Percentiles rank a stretch among this genome's conserved stretches.
Evolutionary conservation across 2,888 invertebrate genomes (phyloP).

Genomic region (Drosophila aldrichi): DNA sequence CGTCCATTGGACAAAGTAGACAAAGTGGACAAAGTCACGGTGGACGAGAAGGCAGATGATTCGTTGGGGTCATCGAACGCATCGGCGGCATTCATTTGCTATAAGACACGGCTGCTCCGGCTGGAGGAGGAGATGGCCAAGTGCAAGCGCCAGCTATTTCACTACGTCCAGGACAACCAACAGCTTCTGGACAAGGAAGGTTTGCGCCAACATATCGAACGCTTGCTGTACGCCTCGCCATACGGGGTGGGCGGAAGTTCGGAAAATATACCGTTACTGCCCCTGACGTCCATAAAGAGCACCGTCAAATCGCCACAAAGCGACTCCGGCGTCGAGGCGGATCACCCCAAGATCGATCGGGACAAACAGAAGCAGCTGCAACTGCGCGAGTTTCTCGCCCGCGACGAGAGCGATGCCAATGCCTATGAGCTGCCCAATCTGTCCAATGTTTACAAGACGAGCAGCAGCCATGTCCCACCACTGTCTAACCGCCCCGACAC

Average conservation of each 20-base stretch:
- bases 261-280: no score
- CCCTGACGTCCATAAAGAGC: no score
- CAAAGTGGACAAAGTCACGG: no score
- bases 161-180: constrained; percentile 52
- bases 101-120: constrained; percentile 40
- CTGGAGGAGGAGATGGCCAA: constrained; percentile 58
- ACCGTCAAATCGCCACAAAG: constrained; percentile 4
- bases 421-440: constrained; percentile 56
- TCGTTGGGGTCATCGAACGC: not conserved
- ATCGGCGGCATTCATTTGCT: constrained; percentile 38
- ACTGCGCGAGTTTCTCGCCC: constrained; percentile 52
- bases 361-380: constrained; percentile 49
- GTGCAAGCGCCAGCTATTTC: constrained; percentile 54
- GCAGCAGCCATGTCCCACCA: constrained; percentile 23
- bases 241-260: not conserved
- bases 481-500: not conserved
- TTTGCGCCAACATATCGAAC: constrained; percentile 47
- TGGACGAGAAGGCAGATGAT: not conserved
- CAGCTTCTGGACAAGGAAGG: constrained; percentile 36
- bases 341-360: constrained; percentile 23
- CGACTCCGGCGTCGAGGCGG: constrained; percentile 16
- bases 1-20: not conserved
- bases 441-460: constrained; percentile 43
- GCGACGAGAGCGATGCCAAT: constrained; percentile 60
- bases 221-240: constrained; percentile 30